Conservation (phyloP, 2,888 invertebrate species). For the Creontiades dilutus region DNA sequence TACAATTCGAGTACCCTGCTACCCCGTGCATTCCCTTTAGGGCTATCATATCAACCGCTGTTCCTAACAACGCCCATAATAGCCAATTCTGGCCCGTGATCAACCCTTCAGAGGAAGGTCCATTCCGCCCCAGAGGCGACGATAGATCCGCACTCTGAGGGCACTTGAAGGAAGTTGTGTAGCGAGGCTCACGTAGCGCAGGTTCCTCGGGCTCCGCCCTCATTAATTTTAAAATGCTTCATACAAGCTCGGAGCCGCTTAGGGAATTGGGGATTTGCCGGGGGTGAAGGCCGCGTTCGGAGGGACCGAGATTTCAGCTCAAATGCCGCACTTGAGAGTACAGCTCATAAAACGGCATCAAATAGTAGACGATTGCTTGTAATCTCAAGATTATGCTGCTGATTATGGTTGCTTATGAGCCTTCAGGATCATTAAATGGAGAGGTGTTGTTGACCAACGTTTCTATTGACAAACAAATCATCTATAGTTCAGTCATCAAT, state of each 20-base stretch:
- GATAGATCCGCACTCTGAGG: conserved; percentile 1
- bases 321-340: background rate
- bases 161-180: conserved; percentile 25
- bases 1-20: background rate
- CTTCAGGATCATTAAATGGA: no score
- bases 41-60: background rate
- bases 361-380: background rate
- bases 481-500: no score
- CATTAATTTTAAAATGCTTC: conserved; percentile 39
- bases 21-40: background rate
- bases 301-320: background rate
- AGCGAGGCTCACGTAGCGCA: background rate
- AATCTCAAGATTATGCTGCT: background rate
- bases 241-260: conserved; percentile 16
- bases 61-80: conserved; percentile 20
- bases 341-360: background rate
- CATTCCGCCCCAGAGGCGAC: conserved; percentile 3
- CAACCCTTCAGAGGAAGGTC: conserved; percentile 24
- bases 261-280: background rate
- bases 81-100: conserved; percentile 23
- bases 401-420: no score
- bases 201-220: background rate
- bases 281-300: background rate
- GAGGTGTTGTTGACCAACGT: no score
- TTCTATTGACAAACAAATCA: no score